phyloP scores from a whole-genome alignment of 2,797 vertebrate genomes.

The Todus mexicanus region DNA sequence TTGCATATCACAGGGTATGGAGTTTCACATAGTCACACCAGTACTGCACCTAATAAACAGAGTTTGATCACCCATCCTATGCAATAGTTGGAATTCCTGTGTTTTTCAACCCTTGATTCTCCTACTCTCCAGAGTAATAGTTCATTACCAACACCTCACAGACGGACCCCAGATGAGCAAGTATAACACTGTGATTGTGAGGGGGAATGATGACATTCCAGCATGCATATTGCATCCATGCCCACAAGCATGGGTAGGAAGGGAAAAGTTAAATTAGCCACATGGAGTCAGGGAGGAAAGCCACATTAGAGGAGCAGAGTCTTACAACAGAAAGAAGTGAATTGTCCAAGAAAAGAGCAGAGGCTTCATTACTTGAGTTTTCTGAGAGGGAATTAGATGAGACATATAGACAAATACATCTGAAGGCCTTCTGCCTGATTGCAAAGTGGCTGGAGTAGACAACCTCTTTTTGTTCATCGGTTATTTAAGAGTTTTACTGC shows the following conservation, averaged over 20 bases:
- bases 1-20: background rate
- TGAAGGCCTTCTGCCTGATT: background rate
- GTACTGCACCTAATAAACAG: background rate
- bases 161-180: conserved; percentile 39
- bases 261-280: conserved; percentile 26
- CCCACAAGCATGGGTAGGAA: background rate
- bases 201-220: background rate
- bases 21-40: background rate
- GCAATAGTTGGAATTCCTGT: background rate
- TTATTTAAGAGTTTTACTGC: background rate
- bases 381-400: conserved; percentile 26
- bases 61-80: background rate
- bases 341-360: background rate
- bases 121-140: background rate
- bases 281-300: background rate
- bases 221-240: background rate
- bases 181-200: background rate
- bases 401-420: background rate
- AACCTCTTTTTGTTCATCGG: background rate
- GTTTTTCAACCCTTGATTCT: background rate
- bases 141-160: background rate
- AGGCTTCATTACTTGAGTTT: background rate
- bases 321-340: background rate
- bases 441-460: background rate
- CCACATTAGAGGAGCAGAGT: background rate